phyloP scores from a whole-genome alignment of 2,888 invertebrate species.

The Thymelicus sylvestris region DNA sequence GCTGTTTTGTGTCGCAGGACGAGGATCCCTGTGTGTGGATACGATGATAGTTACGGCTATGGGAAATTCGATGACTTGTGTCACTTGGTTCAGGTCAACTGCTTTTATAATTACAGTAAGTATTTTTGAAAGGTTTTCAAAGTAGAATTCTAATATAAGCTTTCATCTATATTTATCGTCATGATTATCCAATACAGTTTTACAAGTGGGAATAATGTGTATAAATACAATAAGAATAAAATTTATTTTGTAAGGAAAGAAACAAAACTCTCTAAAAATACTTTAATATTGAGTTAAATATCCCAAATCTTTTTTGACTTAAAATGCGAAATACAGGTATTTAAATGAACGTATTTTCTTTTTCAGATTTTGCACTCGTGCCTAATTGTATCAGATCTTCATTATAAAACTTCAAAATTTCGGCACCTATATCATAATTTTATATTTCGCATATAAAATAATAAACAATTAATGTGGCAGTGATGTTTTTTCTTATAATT shows the following conservation, averaged over 20 bases:
- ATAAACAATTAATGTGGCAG: background rate
- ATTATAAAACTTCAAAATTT: conserved; percentile 16
- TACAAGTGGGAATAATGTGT: too few relatives aligned
- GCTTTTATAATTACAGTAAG: conserved; percentile 71
- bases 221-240: too few relatives aligned
- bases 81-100: conserved; percentile 69
- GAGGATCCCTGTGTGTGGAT: conserved; percentile 58
- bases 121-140: conserved; percentile 22
- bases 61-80: conserved; percentile 68
- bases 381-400: conserved; percentile 52
- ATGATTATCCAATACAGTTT: too few relatives aligned
- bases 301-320: too few relatives aligned
- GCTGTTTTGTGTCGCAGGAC: conserved; percentile 57
- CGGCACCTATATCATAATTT: background rate
- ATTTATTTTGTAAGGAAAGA: too few relatives aligned
- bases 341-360: conserved; percentile 30
- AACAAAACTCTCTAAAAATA: too few relatives aligned
- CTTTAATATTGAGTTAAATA: too few relatives aligned
- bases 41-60: conserved; percentile 65
- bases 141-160: too few relatives aligned
- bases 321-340: too few relatives aligned
- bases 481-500: background rate
- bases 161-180: too few relatives aligned
- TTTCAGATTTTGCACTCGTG: conserved; percentile 66
- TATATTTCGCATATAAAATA: background rate